A percentile compares a stretch with the other conserved stretches of the same genome.
Conservation (phyloP, 2,888 invertebrate genomes). For the Cheilosia vernalis region DNA sequence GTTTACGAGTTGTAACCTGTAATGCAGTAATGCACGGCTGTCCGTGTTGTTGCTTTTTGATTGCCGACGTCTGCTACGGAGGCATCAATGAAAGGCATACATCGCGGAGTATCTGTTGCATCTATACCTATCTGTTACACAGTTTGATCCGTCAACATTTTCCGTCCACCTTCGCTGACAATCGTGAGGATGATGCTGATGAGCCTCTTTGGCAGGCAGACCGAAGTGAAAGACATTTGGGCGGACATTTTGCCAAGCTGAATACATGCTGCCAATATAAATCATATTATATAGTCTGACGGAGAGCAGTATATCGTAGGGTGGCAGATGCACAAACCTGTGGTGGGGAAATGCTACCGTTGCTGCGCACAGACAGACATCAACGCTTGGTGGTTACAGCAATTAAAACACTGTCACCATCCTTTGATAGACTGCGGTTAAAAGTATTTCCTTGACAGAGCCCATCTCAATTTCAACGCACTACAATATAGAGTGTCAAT, state of each 20-base stretch:
- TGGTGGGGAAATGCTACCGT: conserved; percentile 25
- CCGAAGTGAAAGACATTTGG: conserved; percentile 7
- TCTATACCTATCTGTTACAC: conserved; percentile 16
- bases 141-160: conserved; percentile 48
- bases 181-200: conserved; percentile 8
- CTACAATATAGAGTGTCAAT: conserved; percentile 33
- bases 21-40: background rate
- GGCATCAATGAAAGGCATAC: background rate
- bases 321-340: background rate
- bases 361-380: conserved; percentile 2
- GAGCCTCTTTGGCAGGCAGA: conserved; percentile 33
- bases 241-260: conserved; percentile 32
- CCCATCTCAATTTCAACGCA: conserved; percentile 35
- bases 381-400: conserved; percentile 53
- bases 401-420: conserved; percentile 50
- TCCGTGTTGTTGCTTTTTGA: background rate
- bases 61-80: conserved; percentile 20
- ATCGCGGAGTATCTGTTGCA: conserved; percentile 10
- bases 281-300: conserved; percentile 6
- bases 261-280: background rate
- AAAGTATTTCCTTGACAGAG: conserved; percentile 61
- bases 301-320: background rate
- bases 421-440: conserved; percentile 44
- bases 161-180: conserved; percentile 30
- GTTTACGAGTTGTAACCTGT: background rate